Evolutionary conservation across 2,113 vertebrate genomes (phyloP), one percentile per base, ranked within the genome.

Genomic region (Trochalopteron elliotii): DNA sequence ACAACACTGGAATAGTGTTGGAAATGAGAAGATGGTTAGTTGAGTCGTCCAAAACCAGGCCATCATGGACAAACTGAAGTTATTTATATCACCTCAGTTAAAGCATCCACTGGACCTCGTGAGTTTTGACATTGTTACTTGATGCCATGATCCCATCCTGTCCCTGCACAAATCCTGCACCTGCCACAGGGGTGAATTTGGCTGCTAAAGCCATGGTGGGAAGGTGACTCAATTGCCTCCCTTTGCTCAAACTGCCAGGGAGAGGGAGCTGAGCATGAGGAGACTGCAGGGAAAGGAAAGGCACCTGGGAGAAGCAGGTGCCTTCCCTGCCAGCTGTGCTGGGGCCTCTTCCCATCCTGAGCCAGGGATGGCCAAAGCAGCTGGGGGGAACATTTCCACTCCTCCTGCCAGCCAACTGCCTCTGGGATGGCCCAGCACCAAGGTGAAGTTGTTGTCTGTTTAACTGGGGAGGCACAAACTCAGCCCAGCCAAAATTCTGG

Each of bases 271-370:
- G 71, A 59, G 65, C 12, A 2, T 1, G 0, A 13, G 55, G 35
- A 20, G 35, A 7, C 19, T 15, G 25, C 0, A 0, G 33, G 49
- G 33, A 16, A 39, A 56, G 47, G 42, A 40, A 15, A 49, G 23
- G n/a, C 3, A 0, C 15, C n/a, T 0, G 0, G 24, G 12, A 52
- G 72, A 40, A 45, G 35, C 1, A 2, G 18, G 13, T 18, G 31
- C 56, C 19, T 14, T 49, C 31, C 11, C n/a, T 33, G 28, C 35
- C 44, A 9, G 2, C 2, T 0, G 2, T 40, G 44, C 31, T 16
- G 3, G 82, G 24, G 1, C 14, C 24, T 20, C 9, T 23, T 25
- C 50, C 45, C 37, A 11, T 7, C 71, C 75, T 18, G 64, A 82
- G 68, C 88, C 4, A 5, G 33, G 9, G 15, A 7, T 12, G 56